Conservation (phyloP, 2,113 vertebrate species). For the Brachypteracias leptosomus region DNA sequence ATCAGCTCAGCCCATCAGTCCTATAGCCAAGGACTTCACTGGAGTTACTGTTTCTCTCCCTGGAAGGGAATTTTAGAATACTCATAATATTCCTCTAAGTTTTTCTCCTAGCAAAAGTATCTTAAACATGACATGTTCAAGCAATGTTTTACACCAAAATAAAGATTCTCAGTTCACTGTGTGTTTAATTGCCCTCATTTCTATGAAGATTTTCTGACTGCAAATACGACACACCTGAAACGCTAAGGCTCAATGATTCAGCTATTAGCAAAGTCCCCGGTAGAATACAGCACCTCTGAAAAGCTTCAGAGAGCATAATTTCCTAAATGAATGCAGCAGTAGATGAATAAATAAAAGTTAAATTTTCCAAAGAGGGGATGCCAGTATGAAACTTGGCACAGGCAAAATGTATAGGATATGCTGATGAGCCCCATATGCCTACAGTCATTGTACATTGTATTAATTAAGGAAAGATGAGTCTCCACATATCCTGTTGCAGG, state of each 20-base stretch:
- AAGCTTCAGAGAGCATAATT: neutral
- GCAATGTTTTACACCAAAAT: neutral
- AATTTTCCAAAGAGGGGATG: neutral
- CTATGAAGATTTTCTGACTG: constrained; percentile 13
- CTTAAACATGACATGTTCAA: neutral
- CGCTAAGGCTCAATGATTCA: constrained; percentile 9
- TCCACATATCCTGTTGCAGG: neutral
- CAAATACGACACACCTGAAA: constrained; percentile 9
- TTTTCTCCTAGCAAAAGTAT: neutral
- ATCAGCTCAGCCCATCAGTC: neutral
- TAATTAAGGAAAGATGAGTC: constrained; percentile 52
- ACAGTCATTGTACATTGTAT: neutral
- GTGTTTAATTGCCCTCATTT: constrained; percentile 23
- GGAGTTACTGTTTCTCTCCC: neutral
- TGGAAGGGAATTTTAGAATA: neutral
- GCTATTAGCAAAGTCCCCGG: neutral
- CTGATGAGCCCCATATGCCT: constrained; percentile 24
- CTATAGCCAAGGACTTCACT: neutral
- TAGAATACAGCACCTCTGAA: neutral
- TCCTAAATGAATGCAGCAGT: constrained; percentile 40
- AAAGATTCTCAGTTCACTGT: neutral
- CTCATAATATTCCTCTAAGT: neutral
- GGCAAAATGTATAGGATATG: neutral
- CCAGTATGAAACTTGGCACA: constrained; percentile 22
- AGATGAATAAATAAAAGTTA: constrained; percentile 13